A percentile compares a stretch with the other conserved stretches of the same genome.
These are phyloP conservation scores for Callaeas wilsoni DNA, from an alignment of 2,113 vertebrate genomes.

Conservation along the genomic window DNA sequence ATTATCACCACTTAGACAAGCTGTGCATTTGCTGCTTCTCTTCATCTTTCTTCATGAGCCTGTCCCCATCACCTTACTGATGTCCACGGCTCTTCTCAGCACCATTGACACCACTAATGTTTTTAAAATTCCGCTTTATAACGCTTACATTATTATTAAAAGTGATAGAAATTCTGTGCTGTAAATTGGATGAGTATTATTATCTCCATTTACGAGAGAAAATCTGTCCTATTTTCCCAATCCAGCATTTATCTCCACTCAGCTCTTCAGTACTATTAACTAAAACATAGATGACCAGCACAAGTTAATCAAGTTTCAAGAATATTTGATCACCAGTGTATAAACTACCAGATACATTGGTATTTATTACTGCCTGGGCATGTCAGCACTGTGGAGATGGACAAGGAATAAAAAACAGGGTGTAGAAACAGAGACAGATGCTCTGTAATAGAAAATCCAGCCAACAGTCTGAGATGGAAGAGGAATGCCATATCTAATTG, in stretches of 20 bases:
- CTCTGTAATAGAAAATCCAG: neutral
- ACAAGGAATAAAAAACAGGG: neutral
- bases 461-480: neutral
- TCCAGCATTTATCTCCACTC: neutral
- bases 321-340: neutral
- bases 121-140: neutral
- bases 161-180: neutral
- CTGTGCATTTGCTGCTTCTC: conserved; percentile 22
- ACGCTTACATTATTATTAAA: neutral
- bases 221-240: neutral
- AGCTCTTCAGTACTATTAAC: neutral
- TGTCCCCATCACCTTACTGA: neutral
- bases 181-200: neutral
- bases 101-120: neutral
- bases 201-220: neutral
- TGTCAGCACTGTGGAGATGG: neutral
- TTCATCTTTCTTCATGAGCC: neutral
- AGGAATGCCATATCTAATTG: conserved; percentile 5
- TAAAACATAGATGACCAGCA: neutral
- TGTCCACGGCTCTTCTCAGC: neutral
- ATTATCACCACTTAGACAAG: conserved; percentile 41
- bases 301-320: neutral
- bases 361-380: neutral
- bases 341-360: neutral
- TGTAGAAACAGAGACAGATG: neutral